Evolutionary conservation across 2,113 vertebrate species (phyloP).

Genomic region (Lophotis ruficrista): DNA sequence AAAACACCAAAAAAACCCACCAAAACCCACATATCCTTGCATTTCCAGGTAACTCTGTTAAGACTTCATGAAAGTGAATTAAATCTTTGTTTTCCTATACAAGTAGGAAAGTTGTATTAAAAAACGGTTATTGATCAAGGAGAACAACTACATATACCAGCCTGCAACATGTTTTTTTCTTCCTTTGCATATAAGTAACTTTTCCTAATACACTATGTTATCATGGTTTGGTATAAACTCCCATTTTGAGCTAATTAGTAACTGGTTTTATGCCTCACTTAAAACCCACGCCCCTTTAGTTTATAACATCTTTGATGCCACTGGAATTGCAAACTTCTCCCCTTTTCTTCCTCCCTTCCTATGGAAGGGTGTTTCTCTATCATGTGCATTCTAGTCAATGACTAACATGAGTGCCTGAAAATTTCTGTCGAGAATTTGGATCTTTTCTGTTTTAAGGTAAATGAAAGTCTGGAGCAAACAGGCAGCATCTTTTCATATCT

Average conservation of each 20-base stretch:
- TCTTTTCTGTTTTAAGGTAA: neutral
- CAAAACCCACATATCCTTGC: neutral
- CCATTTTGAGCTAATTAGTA: neutral
- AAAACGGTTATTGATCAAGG: neutral
- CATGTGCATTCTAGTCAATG: neutral
- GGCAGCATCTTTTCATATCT: neutral
- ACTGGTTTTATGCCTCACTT: neutral
- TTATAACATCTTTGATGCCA: neutral
- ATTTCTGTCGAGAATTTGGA: neutral
- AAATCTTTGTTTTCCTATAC: neutral
- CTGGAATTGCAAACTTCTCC: neutral
- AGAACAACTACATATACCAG: neutral
- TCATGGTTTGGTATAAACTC: neutral
- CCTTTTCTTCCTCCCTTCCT: neutral
- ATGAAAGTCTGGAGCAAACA: neutral
- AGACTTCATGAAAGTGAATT: neutral
- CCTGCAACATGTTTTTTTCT: neutral
- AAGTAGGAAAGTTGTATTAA: neutral
- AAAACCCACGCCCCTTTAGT: neutral
- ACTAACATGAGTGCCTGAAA: neutral
- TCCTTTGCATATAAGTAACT: neutral
- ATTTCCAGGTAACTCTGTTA: neutral
- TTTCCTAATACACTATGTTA: neutral
- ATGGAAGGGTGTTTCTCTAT: neutral
- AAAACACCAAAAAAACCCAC: no score